Evolutionary conservation across 1,140 invertebrate genomes (phyloP), one percentile per base, ranked within the genome.

Genomic region (Pygmarrhopalites habei): DNA sequence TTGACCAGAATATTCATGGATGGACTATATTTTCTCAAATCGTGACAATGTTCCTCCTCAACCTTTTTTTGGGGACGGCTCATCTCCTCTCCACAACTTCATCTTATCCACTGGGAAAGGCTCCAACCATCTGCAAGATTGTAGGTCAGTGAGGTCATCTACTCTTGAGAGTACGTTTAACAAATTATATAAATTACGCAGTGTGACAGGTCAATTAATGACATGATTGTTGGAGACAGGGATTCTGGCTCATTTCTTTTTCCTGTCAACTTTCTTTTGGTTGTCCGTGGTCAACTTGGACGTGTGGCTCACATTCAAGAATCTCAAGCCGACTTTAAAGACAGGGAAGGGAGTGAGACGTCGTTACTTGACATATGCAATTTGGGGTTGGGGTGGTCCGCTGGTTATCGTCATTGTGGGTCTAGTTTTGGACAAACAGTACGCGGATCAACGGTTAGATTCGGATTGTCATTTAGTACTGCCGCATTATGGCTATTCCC

Each of bases 1-100:
- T 59, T 4, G 58, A 60, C 60, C 55, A 66, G 29, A 66, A 66
- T 55, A 30, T 61, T 21, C 65, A 66, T 46, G 65, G 65, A 23
- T 66, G 47, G 55, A 62, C 56, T n/a, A 21, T 62, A 0, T 58
- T 66, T 21, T 43, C 51, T 4, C 60, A 66, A 21, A 58, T 43
- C 19, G 21, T 49, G 1, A 47, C 65, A 1, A 41, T 62, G 47
- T 32, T 66, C 15, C 32, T 53, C 59, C 2, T 57, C 59, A 28
- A 55, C 55, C 26, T 62, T 30, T 62, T 44, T 14, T 41, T 57
- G 19, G 51, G 56, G 2, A 19, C 39, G 4, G 56, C 60, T n/a
- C 41, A 39, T 3, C 41, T 62, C 4, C 29, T 62, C 3, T 47
- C 17, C 4, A 7, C 4, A 19, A 47, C 44, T n/a, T 15, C 5